Conservation (phyloP, 2,888 invertebrate genomes). For the Campopleginae sp. region DNA sequence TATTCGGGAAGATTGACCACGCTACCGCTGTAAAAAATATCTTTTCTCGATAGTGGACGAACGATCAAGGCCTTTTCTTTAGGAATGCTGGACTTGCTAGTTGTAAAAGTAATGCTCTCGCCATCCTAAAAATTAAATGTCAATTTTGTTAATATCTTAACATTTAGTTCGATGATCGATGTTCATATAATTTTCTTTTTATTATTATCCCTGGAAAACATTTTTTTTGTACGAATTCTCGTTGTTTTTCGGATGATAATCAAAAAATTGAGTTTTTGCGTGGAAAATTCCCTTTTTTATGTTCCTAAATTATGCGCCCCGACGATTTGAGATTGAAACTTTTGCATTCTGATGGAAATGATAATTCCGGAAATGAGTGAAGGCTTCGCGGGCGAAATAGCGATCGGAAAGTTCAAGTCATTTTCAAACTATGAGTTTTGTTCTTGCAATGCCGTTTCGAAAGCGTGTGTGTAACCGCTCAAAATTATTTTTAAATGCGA, state of each 20-base stretch:
- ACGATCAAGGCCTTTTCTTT: constrained; percentile 89
- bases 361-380: constrained; percentile 1
- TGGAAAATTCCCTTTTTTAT: background rate
- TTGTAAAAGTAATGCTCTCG: constrained; percentile 89
- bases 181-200: background rate
- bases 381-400: constrained; percentile 23
- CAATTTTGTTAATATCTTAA: background rate
- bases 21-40: constrained; percentile 99
- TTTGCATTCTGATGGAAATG: background rate
- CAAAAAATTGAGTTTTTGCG: background rate
- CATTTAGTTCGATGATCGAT: background rate
- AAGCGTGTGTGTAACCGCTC: constrained; percentile 25
- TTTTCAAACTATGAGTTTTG: constrained; percentile 17
- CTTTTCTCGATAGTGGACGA: constrained; percentile 96
- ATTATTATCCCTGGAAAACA: background rate
- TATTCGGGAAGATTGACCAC: constrained; percentile 97
- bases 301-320: background rate
- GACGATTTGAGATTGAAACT: background rate
- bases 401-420: background rate
- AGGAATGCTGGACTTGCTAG: constrained; percentile 84
- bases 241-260: background rate
- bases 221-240: background rate
- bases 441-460: constrained; percentile 21
- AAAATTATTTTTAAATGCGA: constrained; percentile 51
- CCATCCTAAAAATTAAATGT: constrained; percentile 84